These are phyloP conservation scores for Botia almorhae DNA, from an alignment of 2,797 vertebrate genomes.

Conservation along the genomic window DNA sequence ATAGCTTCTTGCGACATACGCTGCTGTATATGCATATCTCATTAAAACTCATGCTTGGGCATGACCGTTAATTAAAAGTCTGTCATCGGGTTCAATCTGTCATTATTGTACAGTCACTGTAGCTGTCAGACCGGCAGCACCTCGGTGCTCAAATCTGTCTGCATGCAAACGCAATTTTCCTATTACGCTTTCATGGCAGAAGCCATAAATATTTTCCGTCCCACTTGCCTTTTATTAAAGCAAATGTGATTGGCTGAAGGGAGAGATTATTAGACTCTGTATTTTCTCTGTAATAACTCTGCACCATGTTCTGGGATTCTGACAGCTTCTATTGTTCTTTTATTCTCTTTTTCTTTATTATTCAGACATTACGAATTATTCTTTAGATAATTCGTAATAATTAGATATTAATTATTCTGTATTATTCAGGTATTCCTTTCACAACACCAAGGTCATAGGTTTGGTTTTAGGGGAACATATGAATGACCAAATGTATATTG, in stretches of 20 bases:
- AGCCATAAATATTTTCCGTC: constrained; percentile 36
- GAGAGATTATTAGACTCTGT: constrained; percentile 71
- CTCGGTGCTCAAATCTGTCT: constrained; percentile 1
- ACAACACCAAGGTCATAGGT: background rate
- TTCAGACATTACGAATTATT: background rate
- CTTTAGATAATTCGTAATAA: too few species aligned
- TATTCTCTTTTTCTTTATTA: background rate
- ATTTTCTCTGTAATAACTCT: constrained; percentile 58
- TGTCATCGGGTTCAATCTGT: background rate
- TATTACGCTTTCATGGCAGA: background rate
- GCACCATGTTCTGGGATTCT: constrained; percentile 30
- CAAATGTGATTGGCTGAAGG: constrained; percentile 67
- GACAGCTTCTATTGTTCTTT: constrained; percentile 55
- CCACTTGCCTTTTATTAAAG: constrained; percentile 62
- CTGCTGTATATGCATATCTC: background rate
- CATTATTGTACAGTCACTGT: background rate
- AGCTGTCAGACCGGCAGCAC: background rate
- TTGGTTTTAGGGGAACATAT: background rate
- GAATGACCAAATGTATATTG: background rate
- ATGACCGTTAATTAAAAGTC: background rate
- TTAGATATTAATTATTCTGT: too few species aligned
- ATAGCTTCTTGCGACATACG: too few species aligned
- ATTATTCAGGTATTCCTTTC: background rate
- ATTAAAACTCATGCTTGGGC: background rate
- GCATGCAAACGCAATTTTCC: constrained; percentile 20